A percentile compares a stretch with the other conserved stretches of the same genome.
These are phyloP conservation scores for Hypomecis atomaria DNA, from an alignment of 2,888 invertebrate species.

Conservation along the genomic window DNA sequence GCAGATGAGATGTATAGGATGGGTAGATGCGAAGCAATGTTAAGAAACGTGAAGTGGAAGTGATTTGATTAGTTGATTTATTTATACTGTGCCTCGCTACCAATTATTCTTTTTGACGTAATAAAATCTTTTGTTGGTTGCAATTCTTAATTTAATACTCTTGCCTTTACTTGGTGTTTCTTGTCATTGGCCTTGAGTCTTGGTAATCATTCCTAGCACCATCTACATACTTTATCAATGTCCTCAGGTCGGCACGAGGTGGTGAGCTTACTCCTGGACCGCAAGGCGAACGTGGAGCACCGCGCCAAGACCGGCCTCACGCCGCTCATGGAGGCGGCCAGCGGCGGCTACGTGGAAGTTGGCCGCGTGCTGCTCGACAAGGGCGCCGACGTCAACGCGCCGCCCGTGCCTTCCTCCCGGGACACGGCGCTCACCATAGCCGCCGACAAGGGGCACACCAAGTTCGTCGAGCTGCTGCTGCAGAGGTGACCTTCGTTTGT, in stretches of 20 bases:
- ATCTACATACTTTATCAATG: background rate
- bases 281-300: slow-evolving; percentile 99
- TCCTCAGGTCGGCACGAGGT: slow-evolving; percentile 93
- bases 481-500: slow-evolving; percentile 74
- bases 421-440: slow-evolving; percentile 99
- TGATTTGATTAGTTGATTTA: too few relatives aligned
- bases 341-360: slow-evolving; percentile 99
- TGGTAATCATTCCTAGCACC: too few relatives aligned
- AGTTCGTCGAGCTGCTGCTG: slow-evolving; percentile 94
- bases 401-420: slow-evolving; percentile 98
- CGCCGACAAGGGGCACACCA: slow-evolving; percentile 99
- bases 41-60: too few relatives aligned
- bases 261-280: slow-evolving; percentile 96
- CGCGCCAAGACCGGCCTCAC: slow-evolving; percentile 99
- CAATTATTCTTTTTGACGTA: too few relatives aligned
- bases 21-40: too few relatives aligned
- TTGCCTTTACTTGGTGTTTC: too few relatives aligned
- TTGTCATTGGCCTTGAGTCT: too few relatives aligned
- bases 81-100: too few relatives aligned
- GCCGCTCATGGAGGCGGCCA: slow-evolving; percentile 99
- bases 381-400: slow-evolving; percentile 99
- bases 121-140: too few relatives aligned
- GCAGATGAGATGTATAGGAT: too few relatives aligned
- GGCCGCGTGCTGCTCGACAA: slow-evolving; percentile 97
- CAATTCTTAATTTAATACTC: too few relatives aligned